Percentiles rank a stretch among this genome's conserved stretches.
These are phyloP conservation scores for Phrixothrix hirtus DNA, from an alignment of 2,888 invertebrate species.

Conservation along the genomic window DNA sequence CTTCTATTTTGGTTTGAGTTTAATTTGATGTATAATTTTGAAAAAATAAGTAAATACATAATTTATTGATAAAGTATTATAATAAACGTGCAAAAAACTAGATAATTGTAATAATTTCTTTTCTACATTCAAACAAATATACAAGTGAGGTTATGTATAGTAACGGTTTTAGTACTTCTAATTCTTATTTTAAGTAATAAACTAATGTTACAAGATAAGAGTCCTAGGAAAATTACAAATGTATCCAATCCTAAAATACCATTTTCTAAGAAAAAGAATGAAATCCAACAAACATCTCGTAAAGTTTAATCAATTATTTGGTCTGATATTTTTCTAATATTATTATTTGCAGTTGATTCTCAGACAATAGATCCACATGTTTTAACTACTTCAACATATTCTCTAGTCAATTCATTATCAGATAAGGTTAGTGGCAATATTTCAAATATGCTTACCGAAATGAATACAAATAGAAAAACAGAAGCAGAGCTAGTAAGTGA, in stretches of 20 bases:
- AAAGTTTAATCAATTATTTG: too few species aligned
- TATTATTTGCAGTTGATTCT: too few species aligned
- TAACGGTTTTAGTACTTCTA: background rate
- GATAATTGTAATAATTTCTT: too few species aligned
- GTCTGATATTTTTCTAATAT: too few species aligned
- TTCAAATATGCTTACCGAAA: background rate
- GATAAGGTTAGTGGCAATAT: background rate
- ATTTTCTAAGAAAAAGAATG: background rate
- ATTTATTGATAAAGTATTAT: too few species aligned
- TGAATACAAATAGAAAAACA: background rate
- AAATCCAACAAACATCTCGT: too few species aligned
- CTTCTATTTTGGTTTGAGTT: too few species aligned
- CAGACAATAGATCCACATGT: too few species aligned
- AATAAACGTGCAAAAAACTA: too few species aligned
- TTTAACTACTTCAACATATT: background rate
- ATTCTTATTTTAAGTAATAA: background rate
- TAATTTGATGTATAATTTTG: too few species aligned
- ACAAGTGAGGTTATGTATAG: background rate
- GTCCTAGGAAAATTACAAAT: background rate
- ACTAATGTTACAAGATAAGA: background rate
- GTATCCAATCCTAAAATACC: background rate
- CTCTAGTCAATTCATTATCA: background rate
- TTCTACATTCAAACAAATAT: too few species aligned
- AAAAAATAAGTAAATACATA: too few species aligned
- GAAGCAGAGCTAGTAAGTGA: slow-evolving; percentile 33